A percentile compares a stretch with the other conserved stretches of the same genome.
These are phyloP conservation scores for Brenthis ino DNA, from an alignment of 2,888 invertebrate species.

Conservation along the genomic window DNA sequence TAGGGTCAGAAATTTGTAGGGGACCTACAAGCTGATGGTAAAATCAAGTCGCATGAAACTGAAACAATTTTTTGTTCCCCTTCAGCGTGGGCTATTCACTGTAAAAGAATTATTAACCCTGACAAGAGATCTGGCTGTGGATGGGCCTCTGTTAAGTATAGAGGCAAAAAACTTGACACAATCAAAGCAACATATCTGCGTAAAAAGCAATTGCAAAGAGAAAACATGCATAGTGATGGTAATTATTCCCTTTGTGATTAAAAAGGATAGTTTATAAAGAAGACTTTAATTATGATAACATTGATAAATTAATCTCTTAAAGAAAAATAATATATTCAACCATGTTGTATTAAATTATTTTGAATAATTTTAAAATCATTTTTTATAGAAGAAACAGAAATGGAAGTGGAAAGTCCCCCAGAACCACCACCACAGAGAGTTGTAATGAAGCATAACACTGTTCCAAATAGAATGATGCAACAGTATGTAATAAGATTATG, in stretches of 20 bases:
- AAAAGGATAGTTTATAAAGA: too few relatives aligned
- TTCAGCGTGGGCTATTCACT: constrained; percentile 96
- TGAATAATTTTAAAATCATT: neutral
- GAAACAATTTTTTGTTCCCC: constrained; percentile 94
- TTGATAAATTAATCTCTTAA: too few relatives aligned
- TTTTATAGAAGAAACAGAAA: constrained; percentile 78
- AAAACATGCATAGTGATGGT: constrained; percentile 79
- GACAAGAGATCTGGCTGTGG: constrained; percentile 96
- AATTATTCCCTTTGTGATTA: constrained; percentile 28
- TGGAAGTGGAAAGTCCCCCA: constrained; percentile 83
- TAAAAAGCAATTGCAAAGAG: constrained; percentile 84
- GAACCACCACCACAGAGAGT: constrained; percentile 84
- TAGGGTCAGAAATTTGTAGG: constrained; percentile 95
- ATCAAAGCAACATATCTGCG: constrained; percentile 93
- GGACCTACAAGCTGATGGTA: constrained; percentile 92
- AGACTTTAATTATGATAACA: too few relatives aligned
- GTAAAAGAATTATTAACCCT: constrained; percentile 94
- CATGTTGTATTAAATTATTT: too few relatives aligned
- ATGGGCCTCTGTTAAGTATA: constrained; percentile 95
- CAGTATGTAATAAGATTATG: constrained; percentile 83
- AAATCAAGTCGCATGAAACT: constrained; percentile 94
- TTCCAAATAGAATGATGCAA: constrained; percentile 88
- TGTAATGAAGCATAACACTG: constrained; percentile 89
- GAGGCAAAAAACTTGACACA: constrained; percentile 92
- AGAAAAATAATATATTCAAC: too few relatives aligned